These are phyloP conservation scores for Noctua fimbriata DNA, from an alignment of 2,888 invertebrate species.

Conservation along the genomic window DNA sequence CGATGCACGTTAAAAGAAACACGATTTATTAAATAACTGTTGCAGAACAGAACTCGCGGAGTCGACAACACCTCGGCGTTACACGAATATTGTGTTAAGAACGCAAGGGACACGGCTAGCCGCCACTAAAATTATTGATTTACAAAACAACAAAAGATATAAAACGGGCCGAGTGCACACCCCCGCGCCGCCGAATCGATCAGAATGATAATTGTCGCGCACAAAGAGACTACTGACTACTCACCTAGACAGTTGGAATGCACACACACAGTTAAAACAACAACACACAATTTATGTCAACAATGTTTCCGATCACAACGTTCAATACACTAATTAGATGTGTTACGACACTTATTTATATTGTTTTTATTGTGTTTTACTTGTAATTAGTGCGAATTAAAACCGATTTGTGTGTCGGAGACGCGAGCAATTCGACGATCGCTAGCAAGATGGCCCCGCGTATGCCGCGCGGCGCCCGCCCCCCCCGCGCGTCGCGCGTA, in stretches of 20 bases:
- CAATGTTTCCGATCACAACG: constrained; percentile 75
- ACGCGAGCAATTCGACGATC: constrained; percentile 88
- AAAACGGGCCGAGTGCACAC: constrained; percentile 87
- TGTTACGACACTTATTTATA: constrained; percentile 75
- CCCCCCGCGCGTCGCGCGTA: constrained; percentile 87
- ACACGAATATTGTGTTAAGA: constrained; percentile 69
- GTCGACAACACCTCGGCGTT: constrained; percentile 53
- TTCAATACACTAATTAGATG: constrained; percentile 72
- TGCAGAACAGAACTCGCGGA: constrained; percentile 60
- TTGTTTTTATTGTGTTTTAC: constrained; percentile 79
- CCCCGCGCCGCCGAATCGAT: constrained; percentile 89
- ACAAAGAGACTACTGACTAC: constrained; percentile 88
- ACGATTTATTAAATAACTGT: constrained; percentile 61
- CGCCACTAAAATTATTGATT: constrained; percentile 90
- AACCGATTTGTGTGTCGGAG: constrained; percentile 85
- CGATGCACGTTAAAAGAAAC: constrained; percentile 63
- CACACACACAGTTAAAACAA: constrained; percentile 85
- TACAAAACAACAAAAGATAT: constrained; percentile 90
- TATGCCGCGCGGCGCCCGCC: constrained; percentile 84
- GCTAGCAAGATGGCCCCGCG: constrained; percentile 89
- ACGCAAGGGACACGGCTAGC: constrained; percentile 71
- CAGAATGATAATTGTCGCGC: constrained; percentile 90
- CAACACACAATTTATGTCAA: constrained; percentile 83
- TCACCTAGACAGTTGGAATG: constrained; percentile 88
- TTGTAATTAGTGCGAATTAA: constrained; percentile 89